Percentiles rank a stretch among this genome's conserved stretches.
These are phyloP conservation scores for Zosterops pallidus DNA, from an alignment of 2,113 vertebrate species.

Conservation along the genomic window DNA sequence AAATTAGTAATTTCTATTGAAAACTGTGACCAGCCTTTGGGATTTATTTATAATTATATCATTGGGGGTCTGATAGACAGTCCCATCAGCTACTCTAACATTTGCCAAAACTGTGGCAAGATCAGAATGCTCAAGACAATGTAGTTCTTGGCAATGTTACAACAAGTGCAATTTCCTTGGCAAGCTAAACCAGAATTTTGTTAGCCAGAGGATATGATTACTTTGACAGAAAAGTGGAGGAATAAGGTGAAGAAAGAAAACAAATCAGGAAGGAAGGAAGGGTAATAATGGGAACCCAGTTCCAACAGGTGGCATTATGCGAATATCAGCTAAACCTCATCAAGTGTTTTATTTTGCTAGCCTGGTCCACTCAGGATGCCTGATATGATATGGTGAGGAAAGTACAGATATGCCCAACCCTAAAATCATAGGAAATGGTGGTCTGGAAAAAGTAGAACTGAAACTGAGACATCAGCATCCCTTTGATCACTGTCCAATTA, in stretches of 20 bases:
- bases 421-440: background rate
- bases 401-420: rapidly evolving
- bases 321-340: background rate
- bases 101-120: background rate
- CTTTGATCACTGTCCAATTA: background rate
- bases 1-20: background rate
- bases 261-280: background rate
- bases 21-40: background rate
- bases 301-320: background rate
- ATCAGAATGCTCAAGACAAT: background rate
- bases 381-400: background rate
- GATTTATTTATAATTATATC: background rate
- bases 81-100: background rate
- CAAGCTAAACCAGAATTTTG: background rate
- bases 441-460: background rate
- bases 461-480: background rate
- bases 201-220: background rate
- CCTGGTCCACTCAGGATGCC: background rate
- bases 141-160: background rate
- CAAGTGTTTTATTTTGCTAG: background rate
- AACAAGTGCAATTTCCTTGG: background rate
- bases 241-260: background rate
- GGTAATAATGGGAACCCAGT: rapidly evolving
- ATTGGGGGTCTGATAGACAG: background rate
- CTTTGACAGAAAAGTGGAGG: background rate